A percentile compares a stretch with the other conserved stretches of the same genome.
phyloP scores from a whole-genome alignment of 2,113 vertebrate genomes.

The Sinocyclocheilus grahami region DNA sequence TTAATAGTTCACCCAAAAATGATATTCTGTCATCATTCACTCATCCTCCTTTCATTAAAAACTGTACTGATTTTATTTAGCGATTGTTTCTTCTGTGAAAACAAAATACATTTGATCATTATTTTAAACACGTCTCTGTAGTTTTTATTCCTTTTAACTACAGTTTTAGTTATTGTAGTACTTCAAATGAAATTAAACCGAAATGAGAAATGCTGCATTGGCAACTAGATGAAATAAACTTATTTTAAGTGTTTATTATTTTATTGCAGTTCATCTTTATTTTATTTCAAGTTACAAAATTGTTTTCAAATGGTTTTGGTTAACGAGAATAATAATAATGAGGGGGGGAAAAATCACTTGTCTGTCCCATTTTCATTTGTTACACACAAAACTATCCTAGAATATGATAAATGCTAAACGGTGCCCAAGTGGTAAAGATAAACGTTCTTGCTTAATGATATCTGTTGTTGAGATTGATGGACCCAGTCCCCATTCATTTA shows the following conservation, averaged over 20 bases:
- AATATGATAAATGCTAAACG: background rate
- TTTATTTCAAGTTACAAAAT: too few relatives aligned
- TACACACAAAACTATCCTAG: background rate
- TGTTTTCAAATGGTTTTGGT: too few relatives aligned
- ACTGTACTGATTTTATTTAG: background rate
- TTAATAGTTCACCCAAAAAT: background rate
- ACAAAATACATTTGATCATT: background rate
- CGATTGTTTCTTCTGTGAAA: background rate
- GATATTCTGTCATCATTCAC: background rate
- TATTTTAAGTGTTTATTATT: too few relatives aligned
- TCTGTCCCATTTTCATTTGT: background rate
- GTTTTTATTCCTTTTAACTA: background rate
- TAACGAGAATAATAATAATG: too few relatives aligned
- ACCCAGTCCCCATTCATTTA: background rate
- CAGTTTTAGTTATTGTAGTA: background rate
- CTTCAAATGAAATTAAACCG: background rate
- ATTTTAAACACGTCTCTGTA: background rate
- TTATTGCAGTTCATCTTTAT: too few relatives aligned
- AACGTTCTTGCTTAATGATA: background rate
- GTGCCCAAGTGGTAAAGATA: background rate
- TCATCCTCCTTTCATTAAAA: background rate
- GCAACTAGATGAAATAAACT: too few relatives aligned
- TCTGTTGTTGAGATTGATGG: background rate
- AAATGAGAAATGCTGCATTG: background rate
- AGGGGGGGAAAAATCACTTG: too few relatives aligned